Base-by-base conservation (phyloP, 2,113 vertebrate genomes). In the Coptodon rendalli region DNA sequence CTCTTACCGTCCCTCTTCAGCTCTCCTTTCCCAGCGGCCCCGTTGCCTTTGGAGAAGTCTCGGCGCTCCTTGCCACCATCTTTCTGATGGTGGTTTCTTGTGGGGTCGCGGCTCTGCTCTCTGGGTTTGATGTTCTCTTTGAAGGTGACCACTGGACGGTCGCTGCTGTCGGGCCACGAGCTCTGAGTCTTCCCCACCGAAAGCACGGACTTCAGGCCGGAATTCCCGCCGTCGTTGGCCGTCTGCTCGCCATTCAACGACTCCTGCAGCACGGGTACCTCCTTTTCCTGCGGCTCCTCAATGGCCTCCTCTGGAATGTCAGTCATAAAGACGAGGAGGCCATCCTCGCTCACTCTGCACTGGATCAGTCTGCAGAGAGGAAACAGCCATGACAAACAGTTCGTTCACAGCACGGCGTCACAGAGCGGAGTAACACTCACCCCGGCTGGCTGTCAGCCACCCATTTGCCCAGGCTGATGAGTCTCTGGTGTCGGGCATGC, bases 41-140 rank as follows among this genome's bases (percentile, higher is more conserved):
- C 95, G 11, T 96, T 92, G 88, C 96, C 98, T 95, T 98, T 98
- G 92, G 63, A 91, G 92, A 95, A 97, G 93, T 97, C 97, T 80
- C 97, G 91, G 78, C 97, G 97, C 81, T 98, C 97, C 89, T 97
- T 98, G 2, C 87, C 83, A 12, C 94, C 91, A 59, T 98, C 98
- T 89, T 98, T 98, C 71, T 93, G 95, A 24, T 96, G 96, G 50
- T 97, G 97, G 91, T 89, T 96, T 56, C 97, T 95, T 12, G 93
- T 94, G 5, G 94, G 95, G 9, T 99, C 98, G 59, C 97, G 97
- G 95, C 96, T 97, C 81, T 93, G 95, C 89, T 99, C 98, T 34
- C 97, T 93, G 6, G 98, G 98, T 92, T 99, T 99, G 95, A 98
- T 98, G 92, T 99, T 99, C 95, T 99, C 99, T 90, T 99, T 99